Conservation (phyloP, 2,113 vertebrate species). For the Mixornis gularis region DNA sequence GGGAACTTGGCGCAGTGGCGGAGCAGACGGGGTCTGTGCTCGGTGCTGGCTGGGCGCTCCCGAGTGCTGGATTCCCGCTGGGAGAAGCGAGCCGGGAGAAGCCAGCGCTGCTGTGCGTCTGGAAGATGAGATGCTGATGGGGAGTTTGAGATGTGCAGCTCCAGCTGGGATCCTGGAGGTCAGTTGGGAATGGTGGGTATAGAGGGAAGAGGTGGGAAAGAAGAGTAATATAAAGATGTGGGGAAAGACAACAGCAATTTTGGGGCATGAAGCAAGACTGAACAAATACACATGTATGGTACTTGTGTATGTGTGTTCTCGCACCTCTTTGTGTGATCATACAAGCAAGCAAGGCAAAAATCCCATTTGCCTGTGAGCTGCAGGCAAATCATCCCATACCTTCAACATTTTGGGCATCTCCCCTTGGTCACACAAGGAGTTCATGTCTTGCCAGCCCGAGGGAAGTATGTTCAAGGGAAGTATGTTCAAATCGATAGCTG, state of each 20-base stretch:
- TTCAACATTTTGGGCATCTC: not conserved
- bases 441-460: not conserved
- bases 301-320: not conserved
- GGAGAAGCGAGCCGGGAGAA: not conserved
- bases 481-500: accelerated
- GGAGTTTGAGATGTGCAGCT: not conserved
- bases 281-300: accelerated
- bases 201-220: not conserved
- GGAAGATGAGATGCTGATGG: not conserved
- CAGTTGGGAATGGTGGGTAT: not conserved
- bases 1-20: accelerated
- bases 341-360: not conserved
- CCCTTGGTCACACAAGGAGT: not conserved
- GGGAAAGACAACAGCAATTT: accelerated
- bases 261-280: not conserved
- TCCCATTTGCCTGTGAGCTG: not conserved
- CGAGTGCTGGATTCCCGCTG: accelerated
- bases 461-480: not conserved
- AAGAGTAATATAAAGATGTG: too few relatives aligned
- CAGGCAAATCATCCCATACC: accelerated
- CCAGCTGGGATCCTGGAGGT: not conserved
- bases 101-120: not conserved
- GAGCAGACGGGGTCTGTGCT: not conserved
- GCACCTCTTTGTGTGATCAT: not conserved
- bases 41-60: not conserved